Percentiles rank a stretch among this genome's conserved stretches.
These are phyloP conservation scores for Danio choprae DNA, from an alignment of 2,797 vertebrate species.

Conservation along the genomic window DNA sequence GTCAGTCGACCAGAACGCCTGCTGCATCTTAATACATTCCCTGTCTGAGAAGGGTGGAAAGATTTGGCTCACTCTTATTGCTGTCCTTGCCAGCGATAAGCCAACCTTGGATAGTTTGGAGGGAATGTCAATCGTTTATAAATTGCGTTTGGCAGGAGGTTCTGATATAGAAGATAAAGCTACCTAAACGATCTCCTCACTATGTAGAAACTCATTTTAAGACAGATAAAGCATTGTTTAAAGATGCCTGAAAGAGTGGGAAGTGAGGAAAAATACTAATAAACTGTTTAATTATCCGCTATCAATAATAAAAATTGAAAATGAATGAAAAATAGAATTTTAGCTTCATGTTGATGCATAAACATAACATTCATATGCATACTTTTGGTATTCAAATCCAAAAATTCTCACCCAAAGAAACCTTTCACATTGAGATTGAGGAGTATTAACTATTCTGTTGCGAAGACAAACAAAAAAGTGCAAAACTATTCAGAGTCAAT, in stretches of 20 bases:
- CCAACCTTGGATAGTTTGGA: conserved; percentile 22
- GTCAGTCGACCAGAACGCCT: neutral
- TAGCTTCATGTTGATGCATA: conserved; percentile 6
- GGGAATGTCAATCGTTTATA: conserved; percentile 5
- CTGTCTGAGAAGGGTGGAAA: conserved; percentile 1
- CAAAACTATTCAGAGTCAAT: too few relatives aligned
- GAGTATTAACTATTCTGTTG: too few relatives aligned
- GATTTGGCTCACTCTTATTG: neutral
- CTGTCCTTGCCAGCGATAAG: conserved; percentile 9
- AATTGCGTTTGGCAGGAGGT: neutral
- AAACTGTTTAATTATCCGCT: neutral
- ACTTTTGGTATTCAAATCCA: too few relatives aligned
- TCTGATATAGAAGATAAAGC: conserved; percentile 1
- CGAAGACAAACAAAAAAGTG: too few relatives aligned
- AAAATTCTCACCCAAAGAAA: too few relatives aligned
- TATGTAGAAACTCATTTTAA: neutral
- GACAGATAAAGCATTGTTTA: neutral
- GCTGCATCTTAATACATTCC: conserved; percentile 28
- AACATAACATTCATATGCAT: too few relatives aligned
- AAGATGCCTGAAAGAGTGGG: neutral
- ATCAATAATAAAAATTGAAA: neutral
- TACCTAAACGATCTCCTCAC: neutral
- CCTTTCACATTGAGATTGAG: too few relatives aligned
- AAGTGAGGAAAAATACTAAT: neutral
- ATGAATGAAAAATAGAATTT: neutral